phyloP scores from a whole-genome alignment of 2,888 invertebrate species.

The Apocheima hispidaria region DNA sequence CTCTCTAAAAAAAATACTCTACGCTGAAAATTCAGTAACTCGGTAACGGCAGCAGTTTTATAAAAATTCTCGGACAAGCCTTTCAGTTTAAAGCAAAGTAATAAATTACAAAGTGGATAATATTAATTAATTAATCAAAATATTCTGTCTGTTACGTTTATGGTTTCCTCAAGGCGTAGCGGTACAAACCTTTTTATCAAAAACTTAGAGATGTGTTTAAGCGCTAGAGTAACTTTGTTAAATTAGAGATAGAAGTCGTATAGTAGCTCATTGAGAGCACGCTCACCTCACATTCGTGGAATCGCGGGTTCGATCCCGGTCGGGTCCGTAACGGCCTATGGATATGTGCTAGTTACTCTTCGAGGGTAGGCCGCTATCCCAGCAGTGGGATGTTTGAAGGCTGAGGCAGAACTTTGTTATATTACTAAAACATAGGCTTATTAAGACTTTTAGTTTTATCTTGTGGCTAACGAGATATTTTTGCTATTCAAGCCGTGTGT shows the following conservation, averaged over 20 bases:
- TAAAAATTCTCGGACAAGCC: conserved; percentile 51
- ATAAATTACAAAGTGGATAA: conserved; percentile 15
- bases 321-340: too few relatives aligned
- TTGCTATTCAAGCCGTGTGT: conserved; percentile 33
- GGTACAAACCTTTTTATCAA: conserved; percentile 1
- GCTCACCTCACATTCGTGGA: too few relatives aligned
- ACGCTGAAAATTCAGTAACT: too few relatives aligned
- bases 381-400: too few relatives aligned
- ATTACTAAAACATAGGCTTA: not conserved
- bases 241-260: too few relatives aligned
- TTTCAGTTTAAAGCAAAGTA: conserved; percentile 40
- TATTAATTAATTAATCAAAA: not conserved
- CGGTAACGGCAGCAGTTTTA: conserved; percentile 53
- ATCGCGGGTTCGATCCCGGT: too few relatives aligned
- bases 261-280: too few relatives aligned
- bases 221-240: not conserved
- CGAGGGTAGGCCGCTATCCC: too few relatives aligned
- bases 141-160: not conserved
- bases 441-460: not conserved
- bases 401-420: conserved; percentile 1
- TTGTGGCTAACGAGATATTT: conserved; percentile 17
- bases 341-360: too few relatives aligned
- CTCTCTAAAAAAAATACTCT: conserved; percentile 52
- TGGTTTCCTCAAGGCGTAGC: not conserved
- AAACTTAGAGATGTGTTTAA: conserved; percentile 13